Percentiles rank a stretch among this genome's conserved stretches.
These are phyloP conservation scores for Scarus forsteni DNA, from an alignment of 2,797 vertebrate species.

Conservation along the genomic window DNA sequence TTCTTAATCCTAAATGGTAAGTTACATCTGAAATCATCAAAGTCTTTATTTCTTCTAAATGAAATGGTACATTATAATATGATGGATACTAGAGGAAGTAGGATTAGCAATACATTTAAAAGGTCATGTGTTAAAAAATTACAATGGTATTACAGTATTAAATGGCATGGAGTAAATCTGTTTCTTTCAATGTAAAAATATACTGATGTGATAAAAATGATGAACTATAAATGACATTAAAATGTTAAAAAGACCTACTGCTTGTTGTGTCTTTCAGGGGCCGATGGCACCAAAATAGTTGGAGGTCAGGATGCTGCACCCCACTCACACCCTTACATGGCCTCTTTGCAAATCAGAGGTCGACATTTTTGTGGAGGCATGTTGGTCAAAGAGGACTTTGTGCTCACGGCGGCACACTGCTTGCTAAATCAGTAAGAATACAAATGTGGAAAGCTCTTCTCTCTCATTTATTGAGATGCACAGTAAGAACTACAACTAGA, in stretches of 20 bases:
- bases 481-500: background rate
- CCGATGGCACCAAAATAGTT: constrained; percentile 60
- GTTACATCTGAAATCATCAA: background rate
- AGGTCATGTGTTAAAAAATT: too few relatives aligned
- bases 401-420: constrained; percentile 81
- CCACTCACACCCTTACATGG: constrained; percentile 78
- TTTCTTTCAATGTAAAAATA: background rate
- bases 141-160: too few relatives aligned
- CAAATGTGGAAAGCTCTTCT: background rate
- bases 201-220: too few relatives aligned
- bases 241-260: background rate
- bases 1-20: constrained; percentile 56
- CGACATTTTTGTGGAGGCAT: constrained; percentile 65
- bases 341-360: constrained; percentile 52
- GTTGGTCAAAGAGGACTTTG: constrained; percentile 73
- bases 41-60: background rate
- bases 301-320: constrained; percentile 69
- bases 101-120: too few relatives aligned
- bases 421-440: constrained; percentile 39
- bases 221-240: too few relatives aligned
- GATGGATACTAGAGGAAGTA: too few relatives aligned
- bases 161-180: too few relatives aligned
- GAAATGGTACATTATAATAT: too few relatives aligned
- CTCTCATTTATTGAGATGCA: too few relatives aligned
- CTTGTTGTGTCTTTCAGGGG: constrained; percentile 49